Evolutionary conservation across 2,797 vertebrate genomes (phyloP).

Genomic region (Oryzias sinensis): DNA sequence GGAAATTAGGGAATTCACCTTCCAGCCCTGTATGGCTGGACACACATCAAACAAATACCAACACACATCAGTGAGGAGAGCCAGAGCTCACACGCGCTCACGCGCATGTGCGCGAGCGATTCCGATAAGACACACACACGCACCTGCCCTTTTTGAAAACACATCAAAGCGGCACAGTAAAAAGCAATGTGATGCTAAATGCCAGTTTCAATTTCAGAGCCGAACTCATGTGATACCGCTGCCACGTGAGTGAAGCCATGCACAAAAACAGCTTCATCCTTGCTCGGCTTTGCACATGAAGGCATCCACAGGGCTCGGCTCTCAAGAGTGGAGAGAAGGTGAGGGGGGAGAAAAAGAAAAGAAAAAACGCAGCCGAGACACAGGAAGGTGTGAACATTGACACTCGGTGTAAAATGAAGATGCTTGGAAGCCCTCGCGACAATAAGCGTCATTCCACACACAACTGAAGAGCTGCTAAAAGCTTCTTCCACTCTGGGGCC

Average conservation of each 20-base stretch:
- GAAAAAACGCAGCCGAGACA: slow-evolving; percentile 26
- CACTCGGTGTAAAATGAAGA: slow-evolving; percentile 58
- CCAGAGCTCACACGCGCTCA: slow-evolving; percentile 11
- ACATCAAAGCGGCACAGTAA: slow-evolving; percentile 70
- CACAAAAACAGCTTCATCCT: slow-evolving; percentile 41
- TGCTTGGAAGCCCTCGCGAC: slow-evolving; percentile 63
- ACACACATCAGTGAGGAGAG: slow-evolving; percentile 66
- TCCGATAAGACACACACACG: slow-evolving; percentile 26
- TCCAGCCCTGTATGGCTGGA: slow-evolving; percentile 76
- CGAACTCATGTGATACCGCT: slow-evolving; percentile 60
- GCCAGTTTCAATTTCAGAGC: slow-evolving; percentile 74
- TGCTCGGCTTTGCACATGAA: slow-evolving; percentile 30
- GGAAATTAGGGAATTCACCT: slow-evolving; percentile 80
- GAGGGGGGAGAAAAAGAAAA: slow-evolving; percentile 11
- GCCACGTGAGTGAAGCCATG: slow-evolving; percentile 61
- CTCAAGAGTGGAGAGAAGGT: slow-evolving; percentile 23
- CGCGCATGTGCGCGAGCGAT: slow-evolving; percentile 19
- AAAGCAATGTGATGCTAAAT: slow-evolving; percentile 70
- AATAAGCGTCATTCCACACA: slow-evolving; percentile 55
- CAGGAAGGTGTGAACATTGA: slow-evolving; percentile 49
- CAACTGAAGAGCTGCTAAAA: slow-evolving; percentile 73
- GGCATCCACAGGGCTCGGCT: slow-evolving; percentile 16
- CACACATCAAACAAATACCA: slow-evolving; percentile 79
- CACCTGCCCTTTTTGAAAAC: slow-evolving; percentile 70
- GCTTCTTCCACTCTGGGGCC: slow-evolving; percentile 63